These are phyloP conservation scores for Listronotus bonariensis DNA, from an alignment of 1,140 invertebrate genomes.

Conservation along the genomic window DNA sequence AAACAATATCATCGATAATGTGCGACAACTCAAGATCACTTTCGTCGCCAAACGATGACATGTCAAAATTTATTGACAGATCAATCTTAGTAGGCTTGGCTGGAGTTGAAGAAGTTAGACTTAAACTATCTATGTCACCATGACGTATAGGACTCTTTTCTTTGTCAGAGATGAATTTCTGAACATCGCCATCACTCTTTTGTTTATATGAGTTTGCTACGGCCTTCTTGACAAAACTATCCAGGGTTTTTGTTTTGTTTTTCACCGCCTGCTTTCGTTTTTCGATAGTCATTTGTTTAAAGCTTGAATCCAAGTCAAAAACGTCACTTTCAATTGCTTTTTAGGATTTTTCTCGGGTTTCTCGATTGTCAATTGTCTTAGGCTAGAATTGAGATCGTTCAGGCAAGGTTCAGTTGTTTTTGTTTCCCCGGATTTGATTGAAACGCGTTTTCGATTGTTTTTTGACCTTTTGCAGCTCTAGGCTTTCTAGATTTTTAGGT, in stretches of 20 bases:
- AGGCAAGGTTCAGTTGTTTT: neutral
- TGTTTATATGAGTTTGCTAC: conserved; percentile 25
- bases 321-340: neutral
- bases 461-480: conserved; percentile 40
- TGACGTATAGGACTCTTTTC: no score
- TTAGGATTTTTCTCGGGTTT: neutral
- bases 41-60: conserved; percentile 55
- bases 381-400: conserved; percentile 9
- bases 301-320: neutral
- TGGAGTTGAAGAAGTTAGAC: conserved; percentile 23
- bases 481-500: conserved; percentile 31
- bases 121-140: conserved; percentile 29
- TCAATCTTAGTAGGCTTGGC: conserved; percentile 41
- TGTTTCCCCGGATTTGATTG: no score
- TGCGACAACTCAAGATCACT: conserved; percentile 62
- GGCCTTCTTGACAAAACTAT: conserved; percentile 39
- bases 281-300: conserved; percentile 4
- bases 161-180: neutral
- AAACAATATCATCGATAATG: conserved; percentile 64
- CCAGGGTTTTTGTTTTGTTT: conserved; percentile 33
- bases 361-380: conserved; percentile 21
- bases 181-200: conserved; percentile 1
- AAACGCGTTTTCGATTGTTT: neutral
- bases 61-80: conserved; percentile 48
- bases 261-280: conserved; percentile 8